phyloP scores from a whole-genome alignment of 2,113 vertebrate species.

The Chionomys nivalis region DNA sequence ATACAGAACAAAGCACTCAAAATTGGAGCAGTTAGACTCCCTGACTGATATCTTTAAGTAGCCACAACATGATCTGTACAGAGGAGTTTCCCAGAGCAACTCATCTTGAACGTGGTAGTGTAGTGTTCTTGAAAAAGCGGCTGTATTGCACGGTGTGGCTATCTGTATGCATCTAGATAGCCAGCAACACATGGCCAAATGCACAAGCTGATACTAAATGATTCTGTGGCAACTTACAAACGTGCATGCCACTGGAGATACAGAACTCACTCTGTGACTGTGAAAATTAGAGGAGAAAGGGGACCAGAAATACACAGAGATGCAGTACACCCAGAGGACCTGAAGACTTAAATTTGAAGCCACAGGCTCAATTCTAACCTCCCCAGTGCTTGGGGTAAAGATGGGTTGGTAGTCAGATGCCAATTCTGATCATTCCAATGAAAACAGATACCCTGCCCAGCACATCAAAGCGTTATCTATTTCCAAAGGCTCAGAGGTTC shows the following conservation, averaged over 20 bases:
- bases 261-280: not conserved
- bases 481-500: not conserved
- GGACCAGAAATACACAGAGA: conserved; percentile 14
- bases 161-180: conserved; percentile 7
- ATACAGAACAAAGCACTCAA: not conserved
- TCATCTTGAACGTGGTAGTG: not conserved
- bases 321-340: not conserved
- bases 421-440: not conserved
- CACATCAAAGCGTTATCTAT: not conserved
- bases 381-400: not conserved
- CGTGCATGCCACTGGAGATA: not conserved
- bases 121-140: not conserved
- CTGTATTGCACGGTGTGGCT: not conserved
- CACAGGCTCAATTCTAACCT: not conserved
- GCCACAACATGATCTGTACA: not conserved
- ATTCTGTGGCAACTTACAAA: not conserved
- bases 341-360: not conserved
- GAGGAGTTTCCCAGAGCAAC: conserved; percentile 30
- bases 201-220: not conserved
- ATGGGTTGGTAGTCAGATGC: not conserved
- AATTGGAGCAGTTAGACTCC: not conserved
- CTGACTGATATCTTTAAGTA: not conserved
- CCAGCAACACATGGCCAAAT: not conserved
- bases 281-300: not conserved
- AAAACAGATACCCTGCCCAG: conserved; percentile 28